Conservation (phyloP, 2,797 vertebrate genomes). For the Microcaecilia unicolor region DNA sequence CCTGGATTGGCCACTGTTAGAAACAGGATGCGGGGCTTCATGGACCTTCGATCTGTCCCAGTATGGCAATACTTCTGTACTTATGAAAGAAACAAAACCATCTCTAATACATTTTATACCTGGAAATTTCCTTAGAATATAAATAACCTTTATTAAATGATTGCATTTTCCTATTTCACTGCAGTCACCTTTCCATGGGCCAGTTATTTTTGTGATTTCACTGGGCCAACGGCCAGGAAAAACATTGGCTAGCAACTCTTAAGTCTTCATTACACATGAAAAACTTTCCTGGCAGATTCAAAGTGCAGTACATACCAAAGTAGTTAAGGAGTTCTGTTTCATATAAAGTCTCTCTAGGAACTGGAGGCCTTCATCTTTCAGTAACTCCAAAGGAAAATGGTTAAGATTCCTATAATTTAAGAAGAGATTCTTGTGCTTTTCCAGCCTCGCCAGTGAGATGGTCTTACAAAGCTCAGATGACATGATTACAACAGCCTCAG, state of each 20-base stretch:
- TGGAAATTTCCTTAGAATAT: no score
- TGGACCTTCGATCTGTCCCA: no score
- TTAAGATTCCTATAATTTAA: slow-evolving; percentile 91
- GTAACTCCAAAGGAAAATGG: slow-evolving; percentile 79
- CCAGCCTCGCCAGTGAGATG: slow-evolving; percentile 85
- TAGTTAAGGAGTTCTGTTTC: slow-evolving; percentile 93
- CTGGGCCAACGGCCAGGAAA: not conserved
- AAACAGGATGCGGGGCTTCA: no score
- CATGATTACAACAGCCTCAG: slow-evolving; percentile 56
- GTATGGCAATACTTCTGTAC: no score
- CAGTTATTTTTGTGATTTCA: not conserved
- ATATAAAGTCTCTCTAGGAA: slow-evolving; percentile 92
- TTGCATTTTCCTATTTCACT: no score
- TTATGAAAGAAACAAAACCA: no score
- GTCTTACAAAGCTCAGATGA: slow-evolving; percentile 83
- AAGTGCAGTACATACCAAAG: slow-evolving; percentile 72
- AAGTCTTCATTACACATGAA: not conserved
- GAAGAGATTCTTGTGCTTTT: slow-evolving; percentile 93
- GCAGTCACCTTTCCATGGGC: no score
- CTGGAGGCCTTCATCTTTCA: slow-evolving; percentile 88
- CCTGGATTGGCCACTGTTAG: no score
- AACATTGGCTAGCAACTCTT: no score
- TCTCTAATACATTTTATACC: no score
- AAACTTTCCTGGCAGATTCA: no score
- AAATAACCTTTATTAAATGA: no score